Percentiles rank a stretch among this genome's conserved stretches.
These are phyloP conservation scores for Alouatta palliata DNA, from an alignment of 2,113 vertebrate species.

Conservation along the genomic window DNA sequence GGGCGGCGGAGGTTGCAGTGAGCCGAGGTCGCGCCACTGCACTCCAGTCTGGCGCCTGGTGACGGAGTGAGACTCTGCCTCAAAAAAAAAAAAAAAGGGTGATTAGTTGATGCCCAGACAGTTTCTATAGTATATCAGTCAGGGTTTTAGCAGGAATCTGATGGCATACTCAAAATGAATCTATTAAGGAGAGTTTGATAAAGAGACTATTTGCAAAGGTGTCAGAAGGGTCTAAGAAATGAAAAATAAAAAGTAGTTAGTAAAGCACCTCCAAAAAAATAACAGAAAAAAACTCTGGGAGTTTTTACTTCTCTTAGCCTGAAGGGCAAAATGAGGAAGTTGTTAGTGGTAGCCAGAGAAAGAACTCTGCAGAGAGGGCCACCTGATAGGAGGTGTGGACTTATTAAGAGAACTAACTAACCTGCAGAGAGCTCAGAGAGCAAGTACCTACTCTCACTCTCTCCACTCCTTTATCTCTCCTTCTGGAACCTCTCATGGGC, in stretches of 20 bases:
- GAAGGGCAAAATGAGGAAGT: not conserved
- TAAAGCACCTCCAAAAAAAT: not conserved
- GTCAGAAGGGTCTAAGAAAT: slow-evolving; percentile 23
- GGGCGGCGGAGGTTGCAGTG: too few relatives aligned
- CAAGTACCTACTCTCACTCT: not conserved
- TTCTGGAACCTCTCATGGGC: not conserved
- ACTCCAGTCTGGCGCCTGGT: too few relatives aligned
- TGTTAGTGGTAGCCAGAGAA: not conserved
- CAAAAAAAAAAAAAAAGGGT: too few relatives aligned
- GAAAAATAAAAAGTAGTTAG: not conserved
- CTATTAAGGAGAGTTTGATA: slow-evolving; percentile 50
- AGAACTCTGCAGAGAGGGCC: not conserved
- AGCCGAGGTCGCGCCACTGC: too few relatives aligned
- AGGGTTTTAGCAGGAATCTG: slow-evolving; percentile 37
- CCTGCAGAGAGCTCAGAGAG: not conserved
- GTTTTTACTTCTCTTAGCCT: slow-evolving; percentile 21
- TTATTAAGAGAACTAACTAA: not conserved
- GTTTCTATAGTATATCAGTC: not conserved
- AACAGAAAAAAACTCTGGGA: not conserved
- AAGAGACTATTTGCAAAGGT: slow-evolving; percentile 18
- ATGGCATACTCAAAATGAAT: slow-evolving; percentile 41
- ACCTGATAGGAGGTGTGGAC: not conserved
- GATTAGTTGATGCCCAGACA: not conserved
- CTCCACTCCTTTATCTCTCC: not conserved
- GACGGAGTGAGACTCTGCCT: too few relatives aligned